Percentiles rank a stretch among this genome's conserved stretches.
phyloP scores from a whole-genome alignment of 2,888 invertebrate species.

The Didymodactylos carnosus region DNA sequence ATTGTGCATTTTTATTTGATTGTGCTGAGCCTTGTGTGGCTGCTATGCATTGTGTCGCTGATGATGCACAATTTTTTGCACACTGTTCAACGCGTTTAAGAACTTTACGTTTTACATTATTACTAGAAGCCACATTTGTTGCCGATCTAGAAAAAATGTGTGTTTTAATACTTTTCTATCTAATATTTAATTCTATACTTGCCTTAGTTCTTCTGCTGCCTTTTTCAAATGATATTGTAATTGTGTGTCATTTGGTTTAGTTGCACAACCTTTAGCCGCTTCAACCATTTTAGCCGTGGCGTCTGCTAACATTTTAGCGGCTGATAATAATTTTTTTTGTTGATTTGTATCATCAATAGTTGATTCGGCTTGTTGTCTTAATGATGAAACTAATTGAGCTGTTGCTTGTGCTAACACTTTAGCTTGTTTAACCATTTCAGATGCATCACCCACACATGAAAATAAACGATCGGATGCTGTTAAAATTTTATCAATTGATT shows the following conservation, averaged over 20 bases:
- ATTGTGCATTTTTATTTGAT: slow-evolving; percentile 39
- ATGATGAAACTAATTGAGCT: slow-evolving; percentile 72
- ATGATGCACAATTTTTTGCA: slow-evolving; percentile 62
- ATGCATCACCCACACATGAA: slow-evolving; percentile 59
- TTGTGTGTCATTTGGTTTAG: slow-evolving; percentile 55
- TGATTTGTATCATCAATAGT: slow-evolving; percentile 40
- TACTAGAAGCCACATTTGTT: slow-evolving; percentile 61
- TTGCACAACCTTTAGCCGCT: slow-evolving; percentile 76
- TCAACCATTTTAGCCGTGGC: slow-evolving; percentile 92
- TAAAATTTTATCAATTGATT: slow-evolving; percentile 68
- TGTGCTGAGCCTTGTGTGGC: slow-evolving; percentile 66
- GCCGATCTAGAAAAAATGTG: too few species aligned
- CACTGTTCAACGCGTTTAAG: slow-evolving; percentile 44
- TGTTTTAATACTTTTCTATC: too few species aligned
- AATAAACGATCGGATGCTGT: slow-evolving; percentile 68
- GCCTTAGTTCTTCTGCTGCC: slow-evolving; percentile 83
- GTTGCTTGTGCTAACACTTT: slow-evolving; percentile 67
- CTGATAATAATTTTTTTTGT: slow-evolving; percentile 67
- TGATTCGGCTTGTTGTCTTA: slow-evolving; percentile 65
- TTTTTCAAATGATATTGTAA: slow-evolving; percentile 62
- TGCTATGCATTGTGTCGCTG: slow-evolving; percentile 71
- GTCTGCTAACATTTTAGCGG: slow-evolving; percentile 76
- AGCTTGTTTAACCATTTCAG: slow-evolving; percentile 83
- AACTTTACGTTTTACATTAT: slow-evolving; percentile 51
- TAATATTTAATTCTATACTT: too few species aligned